These are phyloP conservation scores for Panthera uncia DNA, from an alignment of 2,113 vertebrate species.

Conservation along the genomic window DNA sequence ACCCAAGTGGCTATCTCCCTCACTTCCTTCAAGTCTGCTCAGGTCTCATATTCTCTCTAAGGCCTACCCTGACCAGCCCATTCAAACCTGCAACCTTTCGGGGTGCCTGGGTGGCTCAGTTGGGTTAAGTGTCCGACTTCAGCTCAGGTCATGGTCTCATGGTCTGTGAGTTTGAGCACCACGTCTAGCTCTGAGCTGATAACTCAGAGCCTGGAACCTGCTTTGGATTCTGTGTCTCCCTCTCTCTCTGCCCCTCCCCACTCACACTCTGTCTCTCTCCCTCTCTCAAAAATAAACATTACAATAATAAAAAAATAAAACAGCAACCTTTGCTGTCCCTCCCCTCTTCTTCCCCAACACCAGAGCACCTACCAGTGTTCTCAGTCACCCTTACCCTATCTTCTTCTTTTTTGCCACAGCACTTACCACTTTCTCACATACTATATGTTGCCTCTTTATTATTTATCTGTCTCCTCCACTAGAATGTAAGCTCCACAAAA, in stretches of 20 bases:
- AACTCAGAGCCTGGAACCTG: no score
- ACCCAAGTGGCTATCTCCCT: background rate
- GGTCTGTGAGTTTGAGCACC: background rate
- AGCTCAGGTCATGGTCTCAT: background rate
- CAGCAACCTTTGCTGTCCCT: background rate
- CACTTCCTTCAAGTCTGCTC: background rate
- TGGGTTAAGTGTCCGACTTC: no score
- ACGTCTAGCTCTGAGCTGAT: background rate
- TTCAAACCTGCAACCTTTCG: background rate
- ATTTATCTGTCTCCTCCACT: background rate
- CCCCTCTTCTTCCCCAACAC: background rate
- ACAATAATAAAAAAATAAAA: background rate
- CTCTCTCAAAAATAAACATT: background rate
- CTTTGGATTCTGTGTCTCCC: background rate
- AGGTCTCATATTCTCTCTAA: background rate
- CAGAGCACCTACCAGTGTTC: background rate
- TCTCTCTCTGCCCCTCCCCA: background rate
- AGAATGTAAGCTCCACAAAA: background rate
- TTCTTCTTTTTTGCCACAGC: background rate
- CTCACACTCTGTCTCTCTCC: background rate
- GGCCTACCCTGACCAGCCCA: background rate
- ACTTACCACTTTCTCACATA: background rate
- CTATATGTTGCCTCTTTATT: background rate
- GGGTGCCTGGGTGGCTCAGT: background rate
- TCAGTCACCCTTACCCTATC: background rate